These are phyloP conservation scores for Zaprionus ghesquierei DNA, from an alignment of 1,140 invertebrate species.

Conservation along the genomic window DNA sequence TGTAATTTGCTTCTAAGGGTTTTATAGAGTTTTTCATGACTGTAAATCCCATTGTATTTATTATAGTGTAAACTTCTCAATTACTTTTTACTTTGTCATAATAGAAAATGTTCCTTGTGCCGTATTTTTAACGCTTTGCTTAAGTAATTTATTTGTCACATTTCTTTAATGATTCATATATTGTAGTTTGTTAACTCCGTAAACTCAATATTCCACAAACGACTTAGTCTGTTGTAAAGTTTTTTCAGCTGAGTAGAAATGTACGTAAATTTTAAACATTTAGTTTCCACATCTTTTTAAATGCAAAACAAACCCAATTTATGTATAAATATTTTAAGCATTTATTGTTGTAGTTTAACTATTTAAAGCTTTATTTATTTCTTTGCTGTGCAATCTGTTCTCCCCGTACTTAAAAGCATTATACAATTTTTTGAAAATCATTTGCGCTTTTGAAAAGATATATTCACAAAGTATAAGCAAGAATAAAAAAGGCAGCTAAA, in stretches of 20 bases:
- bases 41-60: not conserved
- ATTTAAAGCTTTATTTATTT: conserved; percentile 54
- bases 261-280: not conserved
- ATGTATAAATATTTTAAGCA: conserved; percentile 9
- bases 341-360: conserved; percentile 14
- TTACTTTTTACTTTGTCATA: conserved; percentile 4
- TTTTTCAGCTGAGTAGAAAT: not conserved
- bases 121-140: conserved; percentile 45
- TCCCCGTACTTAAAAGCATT: not conserved
- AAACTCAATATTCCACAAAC: not conserved
- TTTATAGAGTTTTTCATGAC: not conserved
- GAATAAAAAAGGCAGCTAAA: not conserved
- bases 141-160: conserved; percentile 46
- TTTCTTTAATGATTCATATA: not conserved
- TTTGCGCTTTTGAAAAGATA: not conserved
- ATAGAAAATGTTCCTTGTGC: conserved; percentile 60
- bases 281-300: not conserved
- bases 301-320: not conserved
- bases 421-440: not conserved
- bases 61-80: not conserved
- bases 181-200: not conserved
- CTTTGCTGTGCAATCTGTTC: conserved; percentile 26
- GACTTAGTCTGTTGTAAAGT: not conserved
- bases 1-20: not conserved
- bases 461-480: not conserved